Evolutionary conservation across 2,113 vertebrate genomes (phyloP).

Genomic region (Calyptommatus sinebrachiatus): DNA sequence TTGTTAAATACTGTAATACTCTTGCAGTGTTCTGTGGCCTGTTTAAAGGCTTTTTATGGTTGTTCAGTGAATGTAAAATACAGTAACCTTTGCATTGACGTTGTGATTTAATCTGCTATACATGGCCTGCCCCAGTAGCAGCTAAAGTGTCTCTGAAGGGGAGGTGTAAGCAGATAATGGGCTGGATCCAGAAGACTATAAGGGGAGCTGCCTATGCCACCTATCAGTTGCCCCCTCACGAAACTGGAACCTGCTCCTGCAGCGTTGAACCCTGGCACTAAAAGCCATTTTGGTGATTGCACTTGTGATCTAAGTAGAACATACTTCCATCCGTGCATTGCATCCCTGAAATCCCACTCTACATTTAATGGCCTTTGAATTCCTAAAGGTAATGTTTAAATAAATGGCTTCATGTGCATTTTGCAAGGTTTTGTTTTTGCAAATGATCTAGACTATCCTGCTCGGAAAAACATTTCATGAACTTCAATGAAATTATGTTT

Average conservation of each 20-base stretch:
- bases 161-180: conserved; percentile 41
- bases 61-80: conserved; percentile 71
- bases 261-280: background rate
- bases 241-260: background rate
- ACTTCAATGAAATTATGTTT: conserved; percentile 37
- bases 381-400: conserved; percentile 5
- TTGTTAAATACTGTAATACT: conserved; percentile 67
- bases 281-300: background rate
- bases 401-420: conserved; percentile 34
- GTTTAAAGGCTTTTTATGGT: conserved; percentile 74
- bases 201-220: background rate
- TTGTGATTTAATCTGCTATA: conserved; percentile 48
- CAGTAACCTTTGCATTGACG: conserved; percentile 49
- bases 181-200: background rate
- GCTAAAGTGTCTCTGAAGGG: conserved; percentile 37
- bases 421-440: conserved; percentile 21
- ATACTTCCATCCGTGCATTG: background rate
- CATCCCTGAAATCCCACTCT: background rate
- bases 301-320: background rate
- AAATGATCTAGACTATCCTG: background rate
- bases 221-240: background rate
- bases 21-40: conserved; percentile 79
- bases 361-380: background rate
- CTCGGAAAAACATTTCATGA: conserved; percentile 56
- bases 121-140: conserved; percentile 54